Percentiles rank a stretch among this genome's conserved stretches.
Conservation (phyloP, 2,113 vertebrate species). For the Ariopsis seemanni region DNA sequence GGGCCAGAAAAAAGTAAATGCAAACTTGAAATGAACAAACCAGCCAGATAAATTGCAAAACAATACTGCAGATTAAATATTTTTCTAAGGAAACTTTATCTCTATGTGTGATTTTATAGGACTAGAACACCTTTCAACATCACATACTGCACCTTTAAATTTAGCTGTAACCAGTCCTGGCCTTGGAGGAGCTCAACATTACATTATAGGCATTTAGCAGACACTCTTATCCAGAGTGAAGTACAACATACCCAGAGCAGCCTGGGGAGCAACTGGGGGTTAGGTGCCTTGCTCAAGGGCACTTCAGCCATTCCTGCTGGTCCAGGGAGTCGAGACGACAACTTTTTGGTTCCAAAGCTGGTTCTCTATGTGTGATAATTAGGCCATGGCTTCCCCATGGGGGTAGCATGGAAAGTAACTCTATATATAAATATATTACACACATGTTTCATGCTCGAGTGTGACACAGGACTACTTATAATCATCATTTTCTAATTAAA, state of each 20-base stretch:
- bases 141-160: not conserved
- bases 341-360: too few species aligned
- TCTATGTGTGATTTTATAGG: not conserved
- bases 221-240: too few species aligned
- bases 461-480: not conserved
- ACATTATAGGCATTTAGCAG: too few species aligned
- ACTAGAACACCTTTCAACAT: not conserved
- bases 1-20: not conserved
- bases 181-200: not conserved
- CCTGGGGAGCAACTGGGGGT: too few species aligned
- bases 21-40: not conserved
- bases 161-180: not conserved
- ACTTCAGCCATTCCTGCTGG: too few species aligned
- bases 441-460: not conserved
- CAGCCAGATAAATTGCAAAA: not conserved
- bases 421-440: not conserved
- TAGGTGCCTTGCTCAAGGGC: too few species aligned
- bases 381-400: too few species aligned
- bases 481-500: not conserved
- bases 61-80: not conserved
- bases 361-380: too few species aligned
- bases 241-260: too few species aligned
- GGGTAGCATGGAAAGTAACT: not conserved
- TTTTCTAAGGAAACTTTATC: not conserved
- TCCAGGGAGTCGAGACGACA: too few species aligned